Evolutionary conservation across 2,797 vertebrate species (phyloP).

Genomic region (Geotrypetes seraphini): DNA sequence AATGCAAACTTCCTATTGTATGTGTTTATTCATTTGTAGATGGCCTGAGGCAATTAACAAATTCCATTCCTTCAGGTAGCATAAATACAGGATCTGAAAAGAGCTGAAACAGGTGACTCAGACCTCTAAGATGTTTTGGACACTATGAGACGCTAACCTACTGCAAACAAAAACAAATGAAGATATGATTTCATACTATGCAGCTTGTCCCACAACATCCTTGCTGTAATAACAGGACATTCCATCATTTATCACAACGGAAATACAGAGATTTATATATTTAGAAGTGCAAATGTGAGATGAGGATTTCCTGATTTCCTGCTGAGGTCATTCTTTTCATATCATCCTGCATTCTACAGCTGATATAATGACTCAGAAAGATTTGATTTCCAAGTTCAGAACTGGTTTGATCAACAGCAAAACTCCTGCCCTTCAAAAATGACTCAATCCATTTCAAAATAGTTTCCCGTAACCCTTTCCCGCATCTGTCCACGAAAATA

Average conservation of each 20-base stretch:
- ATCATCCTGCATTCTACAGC: constrained; percentile 39
- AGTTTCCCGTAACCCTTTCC: too few relatives aligned
- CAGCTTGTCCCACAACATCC: constrained; percentile 39
- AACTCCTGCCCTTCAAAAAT: too few relatives aligned
- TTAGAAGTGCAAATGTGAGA: constrained; percentile 38
- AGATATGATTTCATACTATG: constrained; percentile 15
- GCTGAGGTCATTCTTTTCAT: constrained; percentile 56
- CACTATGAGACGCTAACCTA: constrained; percentile 26
- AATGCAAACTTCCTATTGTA: constrained; percentile 4
- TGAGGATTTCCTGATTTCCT: constrained; percentile 64
- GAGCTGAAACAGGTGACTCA: constrained; percentile 36
- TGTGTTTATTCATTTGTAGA: constrained; percentile 4
- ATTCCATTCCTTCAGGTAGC: constrained; percentile 22
- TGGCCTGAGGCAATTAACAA: constrained; percentile 20
- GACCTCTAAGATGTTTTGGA: constrained; percentile 22
- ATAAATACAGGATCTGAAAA: constrained; percentile 28
- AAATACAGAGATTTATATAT: constrained; percentile 56
- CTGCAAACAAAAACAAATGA: constrained; percentile 25
- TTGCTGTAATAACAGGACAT: constrained; percentile 52
- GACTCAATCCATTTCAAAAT: constrained; percentile 40
- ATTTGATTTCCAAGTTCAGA: constrained; percentile 42
- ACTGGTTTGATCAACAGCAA: constrained; percentile 35
- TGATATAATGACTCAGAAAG: constrained; percentile 52
- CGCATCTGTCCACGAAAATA: too few relatives aligned
- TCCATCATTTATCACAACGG: constrained; percentile 52